phyloP scores from a whole-genome alignment of 2,797 vertebrate genomes.

The Amblyopsis hoosieri region DNA sequence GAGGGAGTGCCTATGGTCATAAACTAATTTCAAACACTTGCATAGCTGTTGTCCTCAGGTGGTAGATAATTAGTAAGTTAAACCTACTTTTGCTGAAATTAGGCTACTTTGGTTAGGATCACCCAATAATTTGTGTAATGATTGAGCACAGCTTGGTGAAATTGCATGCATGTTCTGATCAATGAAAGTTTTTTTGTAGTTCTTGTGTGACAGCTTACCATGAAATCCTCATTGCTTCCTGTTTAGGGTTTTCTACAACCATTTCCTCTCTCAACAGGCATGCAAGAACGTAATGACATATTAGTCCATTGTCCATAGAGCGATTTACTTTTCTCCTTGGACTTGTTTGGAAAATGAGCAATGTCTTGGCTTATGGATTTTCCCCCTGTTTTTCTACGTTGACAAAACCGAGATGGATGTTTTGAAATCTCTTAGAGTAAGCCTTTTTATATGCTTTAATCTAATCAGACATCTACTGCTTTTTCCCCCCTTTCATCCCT shows the following conservation, averaged over 20 bases:
- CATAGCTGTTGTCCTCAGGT: not conserved
- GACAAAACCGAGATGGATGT: slow-evolving; percentile 42
- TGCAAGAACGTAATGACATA: slow-evolving; percentile 34
- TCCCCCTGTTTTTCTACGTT: slow-evolving; percentile 33
- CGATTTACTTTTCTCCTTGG: slow-evolving; percentile 9
- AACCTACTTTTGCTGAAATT: not conserved
- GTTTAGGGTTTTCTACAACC: slow-evolving; percentile 63
- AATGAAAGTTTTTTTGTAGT: slow-evolving; percentile 2
- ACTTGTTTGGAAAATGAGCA: slow-evolving; percentile 35
- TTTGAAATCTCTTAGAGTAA: slow-evolving; percentile 44
- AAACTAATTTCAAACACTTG: slow-evolving; percentile 52
- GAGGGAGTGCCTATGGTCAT: slow-evolving; percentile 39
- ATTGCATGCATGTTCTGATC: not conserved
- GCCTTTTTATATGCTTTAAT: slow-evolving; percentile 62
- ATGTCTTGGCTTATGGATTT: slow-evolving; percentile 11
- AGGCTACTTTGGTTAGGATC: not conserved
- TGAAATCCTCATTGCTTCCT: slow-evolving; percentile 67
- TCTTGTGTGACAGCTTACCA: slow-evolving; percentile 32
- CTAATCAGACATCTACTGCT: slow-evolving; percentile 66
- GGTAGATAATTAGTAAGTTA: not conserved
- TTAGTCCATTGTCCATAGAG: slow-evolving; percentile 42
- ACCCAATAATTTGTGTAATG: no score
- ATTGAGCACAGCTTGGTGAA: no score
- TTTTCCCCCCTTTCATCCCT: slow-evolving; percentile 14
- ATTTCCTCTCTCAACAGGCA: slow-evolving; percentile 58